Evolutionary conservation across 1,140 invertebrate species (phyloP), one percentile per base, ranked within the genome.

Genomic region (Nylanderia fulva): DNA sequence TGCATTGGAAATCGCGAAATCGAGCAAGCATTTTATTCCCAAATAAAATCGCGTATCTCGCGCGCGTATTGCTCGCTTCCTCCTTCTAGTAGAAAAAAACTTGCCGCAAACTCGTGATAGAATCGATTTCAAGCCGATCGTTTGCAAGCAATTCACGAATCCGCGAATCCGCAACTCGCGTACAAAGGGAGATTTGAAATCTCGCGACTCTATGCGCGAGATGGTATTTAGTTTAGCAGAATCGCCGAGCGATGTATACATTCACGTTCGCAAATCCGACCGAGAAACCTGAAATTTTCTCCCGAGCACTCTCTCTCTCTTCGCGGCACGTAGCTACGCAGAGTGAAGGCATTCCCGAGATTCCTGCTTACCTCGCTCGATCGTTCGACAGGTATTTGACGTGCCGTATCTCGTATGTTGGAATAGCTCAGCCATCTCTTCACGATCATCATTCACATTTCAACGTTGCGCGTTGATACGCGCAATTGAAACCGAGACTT

Each of bases 351-450:
- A 71, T 89, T 86, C 88, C 42, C 68, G 63, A 80, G 66, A 90
- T 90, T 90, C 88, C 85, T 66, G 68, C 15, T 61, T 52, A 66
- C 27, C 79, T 33, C 85, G 56, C 45, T 48, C 60, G 60, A 84
- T 85, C 64, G 85, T 80, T 83, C 72, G 85, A 74, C 71, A 79
- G 79, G 52, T 89, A 89, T 89, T 89, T 89, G 88, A 87, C 85
- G 76, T 76, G 75, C 76, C 77, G 83, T 85, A 82, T 72, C 77
- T 68, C 84, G 68, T 79, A 56, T 56, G 77, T 68, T 58, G 71
- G 52, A 60, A 86, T 84, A 60, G 56, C 72, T 36, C 71, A 39
- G 21, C 85, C 42, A 66, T 69, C 45, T 48, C 45, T 48, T 48
- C 72, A 52, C 52, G 79, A 77, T 89, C 66, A 89, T 88, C 74